phyloP scores from a whole-genome alignment of 2,888 invertebrate genomes.

The Apamea crenata region DNA sequence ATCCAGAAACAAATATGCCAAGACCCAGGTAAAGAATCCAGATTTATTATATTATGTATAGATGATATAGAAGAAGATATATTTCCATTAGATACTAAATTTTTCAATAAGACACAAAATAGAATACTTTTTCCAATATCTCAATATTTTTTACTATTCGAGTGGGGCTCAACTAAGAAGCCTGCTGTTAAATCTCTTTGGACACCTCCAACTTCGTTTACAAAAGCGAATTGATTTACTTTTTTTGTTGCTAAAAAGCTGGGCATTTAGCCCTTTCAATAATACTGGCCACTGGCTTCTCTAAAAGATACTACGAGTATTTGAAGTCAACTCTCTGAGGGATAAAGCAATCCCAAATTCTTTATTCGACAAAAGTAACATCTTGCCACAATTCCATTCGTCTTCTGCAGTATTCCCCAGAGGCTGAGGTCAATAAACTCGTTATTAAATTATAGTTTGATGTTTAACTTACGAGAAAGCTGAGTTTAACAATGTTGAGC shows the following conservation, averaged over 20 bases:
- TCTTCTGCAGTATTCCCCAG: constrained; percentile 24
- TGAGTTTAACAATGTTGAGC: neutral
- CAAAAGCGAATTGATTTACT: constrained; percentile 1
- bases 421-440: constrained; percentile 30
- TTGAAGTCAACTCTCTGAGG: constrained; percentile 18
- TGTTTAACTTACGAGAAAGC: constrained; percentile 15
- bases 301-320: neutral
- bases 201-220: neutral
- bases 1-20: neutral
- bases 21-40: neutral
- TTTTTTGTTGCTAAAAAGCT: constrained; percentile 6
- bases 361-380: constrained; percentile 17
- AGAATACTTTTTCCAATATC: neutral
- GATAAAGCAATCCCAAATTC: constrained; percentile 3
- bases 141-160: neutral
- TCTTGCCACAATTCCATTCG: constrained; percentile 22
- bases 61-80: too few relatives aligned
- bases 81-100: neutral
- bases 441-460: neutral
- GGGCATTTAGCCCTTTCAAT: constrained; percentile 19
- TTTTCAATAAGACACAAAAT: neutral
- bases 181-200: neutral
- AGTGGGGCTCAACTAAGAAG: neutral
- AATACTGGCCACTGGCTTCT: neutral
- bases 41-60: neutral